Evolutionary conservation across 2,888 invertebrate species (phyloP).

Genomic region (Crioceris asparagi): DNA sequence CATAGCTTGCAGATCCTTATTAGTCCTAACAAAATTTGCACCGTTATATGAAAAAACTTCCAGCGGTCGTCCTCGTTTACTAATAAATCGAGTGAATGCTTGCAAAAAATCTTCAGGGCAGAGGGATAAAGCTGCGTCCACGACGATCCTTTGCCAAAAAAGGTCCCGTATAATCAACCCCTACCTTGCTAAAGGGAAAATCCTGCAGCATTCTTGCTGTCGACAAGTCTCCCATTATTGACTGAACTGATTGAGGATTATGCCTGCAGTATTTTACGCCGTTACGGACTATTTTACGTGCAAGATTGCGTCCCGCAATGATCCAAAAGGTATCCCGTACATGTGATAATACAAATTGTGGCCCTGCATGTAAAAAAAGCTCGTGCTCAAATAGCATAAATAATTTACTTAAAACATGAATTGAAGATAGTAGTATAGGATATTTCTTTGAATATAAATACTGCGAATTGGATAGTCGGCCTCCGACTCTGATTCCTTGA

Average conservation of each 20-base stretch:
- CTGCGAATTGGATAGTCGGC: too few relatives aligned
- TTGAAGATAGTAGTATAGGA: too few relatives aligned
- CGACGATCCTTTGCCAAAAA: slow-evolving; percentile 11
- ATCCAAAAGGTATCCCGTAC: slow-evolving; percentile 19
- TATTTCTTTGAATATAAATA: too few relatives aligned
- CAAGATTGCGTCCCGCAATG: slow-evolving; percentile 11
- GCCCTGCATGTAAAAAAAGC: slow-evolving; percentile 17
- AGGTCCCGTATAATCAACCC: slow-evolving; percentile 21
- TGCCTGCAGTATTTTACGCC: not conserved
- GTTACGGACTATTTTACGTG: too few relatives aligned
- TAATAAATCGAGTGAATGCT: slow-evolving; percentile 10
- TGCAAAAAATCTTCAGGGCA: slow-evolving; percentile 9
- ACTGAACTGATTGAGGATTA: slow-evolving; percentile 1
- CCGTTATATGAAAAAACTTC: slow-evolving; percentile 13
- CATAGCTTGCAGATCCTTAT: too few relatives aligned
- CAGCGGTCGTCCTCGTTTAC: slow-evolving; percentile 10
- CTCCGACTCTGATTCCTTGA: too few relatives aligned
- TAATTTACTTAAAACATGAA: too few relatives aligned
- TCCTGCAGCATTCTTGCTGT: slow-evolving; percentile 4
- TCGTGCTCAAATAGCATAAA: too few relatives aligned
- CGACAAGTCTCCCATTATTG: slow-evolving; percentile 15
- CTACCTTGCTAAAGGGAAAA: slow-evolving; percentile 10
- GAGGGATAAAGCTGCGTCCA: slow-evolving; percentile 12
- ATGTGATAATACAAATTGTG: slow-evolving; percentile 9
- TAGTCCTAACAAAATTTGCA: too few relatives aligned